Conservation (phyloP, 2,888 invertebrate genomes). For the Acronicta aceris region DNA sequence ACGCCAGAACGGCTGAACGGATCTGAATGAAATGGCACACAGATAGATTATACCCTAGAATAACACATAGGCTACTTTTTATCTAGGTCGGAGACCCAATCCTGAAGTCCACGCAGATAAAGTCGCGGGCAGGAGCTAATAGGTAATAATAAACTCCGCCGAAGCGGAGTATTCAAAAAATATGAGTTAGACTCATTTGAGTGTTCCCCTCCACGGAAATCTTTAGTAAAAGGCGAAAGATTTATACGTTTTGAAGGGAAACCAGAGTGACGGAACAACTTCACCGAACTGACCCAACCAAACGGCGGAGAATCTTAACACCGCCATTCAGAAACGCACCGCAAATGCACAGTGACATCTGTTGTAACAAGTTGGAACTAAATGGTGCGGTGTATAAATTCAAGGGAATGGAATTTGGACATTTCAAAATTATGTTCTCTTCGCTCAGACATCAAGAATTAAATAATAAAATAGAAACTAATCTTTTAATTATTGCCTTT, state of each 20-base stretch:
- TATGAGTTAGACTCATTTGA: constrained; percentile 90
- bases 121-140: too few relatives aligned
- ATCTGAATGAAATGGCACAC: too few relatives aligned
- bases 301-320: constrained; percentile 24
- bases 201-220: constrained; percentile 93
- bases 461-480: too few relatives aligned
- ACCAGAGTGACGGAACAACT: constrained; percentile 82
- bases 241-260: constrained; percentile 92
- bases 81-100: too few relatives aligned
- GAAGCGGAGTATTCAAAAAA: constrained; percentile 16
- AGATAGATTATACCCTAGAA: too few relatives aligned
- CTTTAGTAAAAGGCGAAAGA: constrained; percentile 95
- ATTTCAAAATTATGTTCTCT: too few relatives aligned
- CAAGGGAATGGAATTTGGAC: too few relatives aligned
- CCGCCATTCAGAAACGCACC: constrained; percentile 16
- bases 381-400: not conserved
- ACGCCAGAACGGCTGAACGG: too few relatives aligned
- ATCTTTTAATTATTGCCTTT: too few relatives aligned
- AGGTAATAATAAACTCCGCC: constrained; percentile 7
- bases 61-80: too few relatives aligned
- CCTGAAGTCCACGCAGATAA: too few relatives aligned
- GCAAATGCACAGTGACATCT: constrained; percentile 22
- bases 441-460: too few relatives aligned
- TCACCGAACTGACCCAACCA: constrained; percentile 7
- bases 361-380: not conserved